Evolutionary conservation across 2,888 invertebrate genomes (phyloP).

Genomic region (Abrostola tripartita): DNA sequence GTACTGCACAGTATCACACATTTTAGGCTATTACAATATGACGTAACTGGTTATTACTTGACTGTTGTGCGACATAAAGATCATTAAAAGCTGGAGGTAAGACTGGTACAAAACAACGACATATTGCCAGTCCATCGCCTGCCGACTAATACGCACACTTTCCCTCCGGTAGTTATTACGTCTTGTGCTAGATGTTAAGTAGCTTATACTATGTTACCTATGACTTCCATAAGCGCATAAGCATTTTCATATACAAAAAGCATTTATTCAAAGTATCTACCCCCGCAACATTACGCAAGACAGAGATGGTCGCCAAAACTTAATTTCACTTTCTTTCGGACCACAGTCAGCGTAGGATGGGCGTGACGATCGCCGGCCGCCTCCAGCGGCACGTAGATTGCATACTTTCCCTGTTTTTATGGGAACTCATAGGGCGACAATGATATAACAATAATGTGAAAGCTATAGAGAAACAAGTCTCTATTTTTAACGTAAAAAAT

Average conservation of each 20-base stretch:
- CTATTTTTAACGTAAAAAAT: slow-evolving; percentile 24
- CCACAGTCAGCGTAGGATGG: slow-evolving; percentile 74
- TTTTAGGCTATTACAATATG: too few relatives aligned
- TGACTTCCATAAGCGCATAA: slow-evolving; percentile 9
- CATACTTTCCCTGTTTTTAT: slow-evolving; percentile 87
- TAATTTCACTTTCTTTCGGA: slow-evolving; percentile 84
- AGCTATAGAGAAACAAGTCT: slow-evolving; percentile 52
- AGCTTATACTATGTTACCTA: slow-evolving; percentile 11
- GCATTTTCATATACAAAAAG: slow-evolving; percentile 19
- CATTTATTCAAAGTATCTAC: slow-evolving; percentile 34
- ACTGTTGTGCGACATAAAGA: not conserved
- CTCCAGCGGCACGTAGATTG: slow-evolving; percentile 75
- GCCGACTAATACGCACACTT: slow-evolving; percentile 4
- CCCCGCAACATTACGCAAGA: slow-evolving; percentile 42
- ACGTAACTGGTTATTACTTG: not conserved
- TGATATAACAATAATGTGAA: slow-evolving; percentile 76
- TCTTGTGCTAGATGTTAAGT: slow-evolving; percentile 9
- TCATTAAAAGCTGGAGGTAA: slow-evolving; percentile 1
- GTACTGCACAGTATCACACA: slow-evolving; percentile 1
- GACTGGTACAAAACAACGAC: slow-evolving; percentile 1
- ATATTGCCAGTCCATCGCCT: not conserved
- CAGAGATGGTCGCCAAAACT: slow-evolving; percentile 62
- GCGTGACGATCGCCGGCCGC: slow-evolving; percentile 79
- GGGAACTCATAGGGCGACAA: slow-evolving; percentile 77
- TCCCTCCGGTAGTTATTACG: slow-evolving; percentile 3